Base-by-base conservation (phyloP, 2,113 vertebrate species). In the Hylia prasina region DNA sequence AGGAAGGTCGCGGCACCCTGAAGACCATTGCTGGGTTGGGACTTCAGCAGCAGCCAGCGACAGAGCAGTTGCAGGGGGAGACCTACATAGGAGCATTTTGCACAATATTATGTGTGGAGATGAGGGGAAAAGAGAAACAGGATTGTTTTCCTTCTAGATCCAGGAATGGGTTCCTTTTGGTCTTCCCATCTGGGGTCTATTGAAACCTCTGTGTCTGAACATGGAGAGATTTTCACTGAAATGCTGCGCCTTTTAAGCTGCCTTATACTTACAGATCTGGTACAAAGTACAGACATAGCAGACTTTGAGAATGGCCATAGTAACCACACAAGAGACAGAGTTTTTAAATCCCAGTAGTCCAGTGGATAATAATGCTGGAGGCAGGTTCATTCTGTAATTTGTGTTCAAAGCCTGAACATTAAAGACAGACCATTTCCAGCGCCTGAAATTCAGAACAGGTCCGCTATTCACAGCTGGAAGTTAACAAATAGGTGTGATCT, bases 361-460 rank as follows among this genome's bases (percentile, higher is more conserved):
- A 50, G 21, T 20, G 53, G 73, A 64, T 91, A 93, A 50, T 72
- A 87, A 91, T 25, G 66, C 64, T 87, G 40, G 81, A 89, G 61
- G 82, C 9, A 22, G 50, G 30, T 76, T 94, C 66, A 61, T 47
- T 30, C 45, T 77, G 21, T 48, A 85, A 93, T 91, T 93, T 87
- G 73, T 93, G 85, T 76, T 89, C 84, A 96, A 76, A 93, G 37
- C 54, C 85, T 94, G 61, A 89, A 48, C 54, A 40, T 37, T 48
- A 68, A 45, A 76, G 25, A 82, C 53, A 93, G 28, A 68, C 10
- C 11, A 42, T 77, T 82, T 57, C 53, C 79, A 82, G 45, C 51
- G 79, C 45, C 91, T 93, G 57, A 68, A 89, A 76, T 94, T 82
- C 58, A 79, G 78, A 89, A 56, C 48, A 89, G 42, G 9, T 42